A percentile compares a stretch with the other conserved stretches of the same genome.
Conservation (phyloP, 2,888 invertebrate species). For the Laspeyria flexula region DNA sequence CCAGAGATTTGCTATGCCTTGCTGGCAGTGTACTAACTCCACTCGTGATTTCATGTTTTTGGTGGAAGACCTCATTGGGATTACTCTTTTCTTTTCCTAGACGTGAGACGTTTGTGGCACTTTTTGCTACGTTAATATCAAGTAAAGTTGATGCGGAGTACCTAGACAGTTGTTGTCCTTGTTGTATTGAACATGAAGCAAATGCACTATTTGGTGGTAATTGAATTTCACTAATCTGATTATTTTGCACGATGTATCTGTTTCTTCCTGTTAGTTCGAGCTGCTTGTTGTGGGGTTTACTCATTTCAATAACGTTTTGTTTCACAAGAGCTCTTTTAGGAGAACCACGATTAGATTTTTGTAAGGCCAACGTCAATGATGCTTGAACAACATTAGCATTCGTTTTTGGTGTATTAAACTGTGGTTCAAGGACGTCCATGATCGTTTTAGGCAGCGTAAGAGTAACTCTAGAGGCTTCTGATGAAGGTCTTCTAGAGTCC, state of each 20-base stretch:
- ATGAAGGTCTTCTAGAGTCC: constrained; percentile 87
- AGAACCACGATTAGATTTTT: constrained; percentile 77
- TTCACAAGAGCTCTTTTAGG: constrained; percentile 79
- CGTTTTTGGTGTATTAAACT: constrained; percentile 82
- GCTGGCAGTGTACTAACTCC: constrained; percentile 87
- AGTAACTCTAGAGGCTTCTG: constrained; percentile 85
- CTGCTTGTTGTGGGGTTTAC: constrained; percentile 76
- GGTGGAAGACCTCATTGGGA: constrained; percentile 64
- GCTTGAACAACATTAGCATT: constrained; percentile 86
- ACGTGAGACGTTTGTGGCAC: constrained; percentile 58
- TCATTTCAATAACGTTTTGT: constrained; percentile 75
- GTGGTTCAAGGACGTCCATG: constrained; percentile 85
- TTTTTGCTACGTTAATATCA: constrained; percentile 73
- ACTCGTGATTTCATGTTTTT: constrained; percentile 76
- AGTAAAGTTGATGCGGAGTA: constrained; percentile 87
- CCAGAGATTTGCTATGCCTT: constrained; percentile 93
- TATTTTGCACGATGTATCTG: constrained; percentile 83
- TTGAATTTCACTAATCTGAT: constrained; percentile 83
- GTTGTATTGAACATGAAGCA: constrained; percentile 75
- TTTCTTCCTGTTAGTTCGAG: constrained; percentile 80
- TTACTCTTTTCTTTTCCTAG: constrained; percentile 65
- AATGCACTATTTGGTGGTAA: constrained; percentile 76
- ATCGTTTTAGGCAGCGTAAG: constrained; percentile 83
- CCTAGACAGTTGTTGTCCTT: constrained; percentile 82
- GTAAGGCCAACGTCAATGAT: constrained; percentile 88